Evolutionary conservation across 1,140 invertebrate genomes (phyloP), one percentile per base, ranked within the genome.

Genomic region (Saccostrea cuccullata): DNA sequence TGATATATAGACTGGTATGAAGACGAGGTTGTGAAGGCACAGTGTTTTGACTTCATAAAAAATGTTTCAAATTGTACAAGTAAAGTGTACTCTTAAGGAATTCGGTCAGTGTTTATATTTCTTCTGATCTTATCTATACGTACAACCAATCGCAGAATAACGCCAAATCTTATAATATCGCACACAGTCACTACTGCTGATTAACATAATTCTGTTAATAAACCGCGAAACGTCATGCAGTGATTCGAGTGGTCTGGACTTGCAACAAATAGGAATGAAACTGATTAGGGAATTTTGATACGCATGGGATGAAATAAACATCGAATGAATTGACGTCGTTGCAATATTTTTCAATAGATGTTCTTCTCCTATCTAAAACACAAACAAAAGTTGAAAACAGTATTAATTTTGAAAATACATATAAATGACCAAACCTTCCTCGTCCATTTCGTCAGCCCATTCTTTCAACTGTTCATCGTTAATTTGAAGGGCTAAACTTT

Each of bases 361-460:
- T 8, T 9, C 9, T 8, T 47, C 9, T 47, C 9, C 9, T 47
- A 8, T 47, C 47, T 47, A 47, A 47, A 47, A 6, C 47, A 47
- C 9, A 47, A 6, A 9, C 47, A 47, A 47, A 47, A 6, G 1
- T 47, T 47, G 47, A 47, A 47, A 47, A 47, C 47, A 64, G 58
- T 64, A 60, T 60, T 60, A 9, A 15, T 13, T 13, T 17, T 17
- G 17, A 64, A 64, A 64, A 64, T 64, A 20, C 30, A 36, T 64
- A 17, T 20, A 15, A 64, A 64, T 64, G 5, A 17, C n/a, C 91
- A 85, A 89, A 95, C 94, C 94, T 64, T 95, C 95, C 84, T 94
- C 94, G 88, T 95, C 95, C 40, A 93, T 92, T 58, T 94, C 93
- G 89, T 95, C 94, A 56, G 93, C 92, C 93, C 94, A 95, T 58